Conservation (phyloP, 2,113 vertebrate genomes). For the Barbus barbus region DNA sequence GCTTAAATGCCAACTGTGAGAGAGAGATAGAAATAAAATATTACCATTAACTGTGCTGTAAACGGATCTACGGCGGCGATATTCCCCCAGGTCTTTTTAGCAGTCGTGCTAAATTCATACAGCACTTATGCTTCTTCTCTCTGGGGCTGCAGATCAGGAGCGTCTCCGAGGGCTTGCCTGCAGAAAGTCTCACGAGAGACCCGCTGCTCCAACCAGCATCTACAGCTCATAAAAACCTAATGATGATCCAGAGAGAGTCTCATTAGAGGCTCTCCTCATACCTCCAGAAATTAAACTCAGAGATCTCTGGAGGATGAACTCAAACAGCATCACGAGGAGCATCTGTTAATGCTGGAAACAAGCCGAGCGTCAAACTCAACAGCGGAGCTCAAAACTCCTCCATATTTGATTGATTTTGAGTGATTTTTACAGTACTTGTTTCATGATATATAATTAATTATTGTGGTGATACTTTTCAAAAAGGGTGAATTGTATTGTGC, state of each 20-base stretch:
- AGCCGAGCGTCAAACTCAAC: not conserved
- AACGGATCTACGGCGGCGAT: constrained; percentile 77
- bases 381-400: not conserved
- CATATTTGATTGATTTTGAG: too few relatives aligned
- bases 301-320: constrained; percentile 65
- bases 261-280: constrained; percentile 65
- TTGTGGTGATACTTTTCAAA: too few relatives aligned
- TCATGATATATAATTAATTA: too few relatives aligned
- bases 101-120: constrained; percentile 78
- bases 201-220: constrained; percentile 48
- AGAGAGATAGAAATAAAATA: constrained; percentile 58
- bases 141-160: constrained; percentile 60
- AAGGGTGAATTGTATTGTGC: too few relatives aligned
- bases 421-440: too few relatives aligned
- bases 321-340: constrained; percentile 57
- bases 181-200: constrained; percentile 70
- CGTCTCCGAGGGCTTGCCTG: constrained; percentile 70
- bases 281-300: constrained; percentile 70
- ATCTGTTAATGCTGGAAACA: constrained; percentile 25
- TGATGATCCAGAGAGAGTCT: constrained; percentile 73
- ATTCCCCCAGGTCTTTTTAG: constrained; percentile 83
- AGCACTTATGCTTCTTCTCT: constrained; percentile 73
- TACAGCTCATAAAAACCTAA: constrained; percentile 77
- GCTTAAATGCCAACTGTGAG: constrained; percentile 31
- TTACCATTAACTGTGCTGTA: constrained; percentile 64